Conservation (phyloP, 1,140 invertebrate genomes). For the Caenorhabditis tropicalis region DNA sequence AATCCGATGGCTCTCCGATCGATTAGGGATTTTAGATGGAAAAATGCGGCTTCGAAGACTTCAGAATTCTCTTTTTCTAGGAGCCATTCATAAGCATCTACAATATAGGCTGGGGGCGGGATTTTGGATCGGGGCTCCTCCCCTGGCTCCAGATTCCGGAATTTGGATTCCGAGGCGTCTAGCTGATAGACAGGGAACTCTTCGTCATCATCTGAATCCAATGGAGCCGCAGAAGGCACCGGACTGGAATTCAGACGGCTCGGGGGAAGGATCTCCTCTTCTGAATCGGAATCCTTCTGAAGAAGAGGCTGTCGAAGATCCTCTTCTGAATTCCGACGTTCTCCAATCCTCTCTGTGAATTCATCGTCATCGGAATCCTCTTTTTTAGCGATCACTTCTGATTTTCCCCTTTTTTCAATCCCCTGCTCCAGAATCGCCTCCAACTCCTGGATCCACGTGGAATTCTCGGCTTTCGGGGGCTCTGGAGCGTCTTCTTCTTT, state of each 20-base stretch:
- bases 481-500: background rate
- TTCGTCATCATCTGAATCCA: conserved; percentile 31
- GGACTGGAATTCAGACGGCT: no score
- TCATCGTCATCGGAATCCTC: background rate
- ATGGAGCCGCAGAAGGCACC: no score
- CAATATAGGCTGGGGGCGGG: background rate
- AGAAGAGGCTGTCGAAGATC: no score
- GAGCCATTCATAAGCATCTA: background rate
- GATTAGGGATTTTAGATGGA: background rate
- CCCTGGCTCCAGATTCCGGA: background rate
- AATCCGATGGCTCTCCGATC: background rate
- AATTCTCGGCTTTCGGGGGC: background rate
- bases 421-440: background rate
- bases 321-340: background rate
- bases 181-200: background rate
- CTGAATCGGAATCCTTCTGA: no score
- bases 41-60: background rate
- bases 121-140: background rate
- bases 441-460: background rate
- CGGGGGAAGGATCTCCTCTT: no score
- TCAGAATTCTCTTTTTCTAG: conserved; percentile 19
- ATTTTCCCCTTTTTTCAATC: background rate
- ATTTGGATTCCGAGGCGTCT: background rate
- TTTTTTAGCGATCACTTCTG: background rate
- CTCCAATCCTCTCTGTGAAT: background rate